Base-by-base conservation (phyloP, 2,797 vertebrate species). In the Peromyscus nudipes region DNA sequence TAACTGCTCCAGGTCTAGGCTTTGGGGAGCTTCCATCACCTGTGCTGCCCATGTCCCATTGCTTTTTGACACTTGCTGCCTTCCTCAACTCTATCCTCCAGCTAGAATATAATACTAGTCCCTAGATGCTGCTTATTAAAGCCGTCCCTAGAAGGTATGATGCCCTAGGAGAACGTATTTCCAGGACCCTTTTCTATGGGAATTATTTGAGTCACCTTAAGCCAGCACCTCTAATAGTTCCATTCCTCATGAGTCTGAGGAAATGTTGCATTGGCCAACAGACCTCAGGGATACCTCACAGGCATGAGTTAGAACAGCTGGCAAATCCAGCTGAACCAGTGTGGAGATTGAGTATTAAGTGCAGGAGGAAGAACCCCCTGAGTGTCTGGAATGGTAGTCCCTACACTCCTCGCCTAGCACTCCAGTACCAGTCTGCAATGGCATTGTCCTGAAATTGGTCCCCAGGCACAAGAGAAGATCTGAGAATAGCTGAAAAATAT, bases 341-440 rank as follows among this genome's bases (percentile, higher is more conserved):
- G 1, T n/a, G n/a, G 79, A 29, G 34, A 89, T 0, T 10, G 6
- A 25, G 23, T 57, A 9, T 73, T 7, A 17, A 34, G 49, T 4
- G 21, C 75, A 65, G 40, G 4, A 64, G 4, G 13, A 82, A 75
- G n/a, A 21, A 4, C 17, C 9, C 57, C 21, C 4, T 60, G 6
- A 43, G 65, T 17, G 25, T 4, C 14, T 1, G 11, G 5, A 5
- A 40, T 4, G 82, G n/a, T 0, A 3, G 6, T 10, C 2, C 11
- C 25, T 17, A 64, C 5, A 34, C 8, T 37, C n/a, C 16, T 46
- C 40, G 27, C 17, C 55, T 73, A 1, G 16, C 7, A 49, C 55
- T 12, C 23, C 5, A 9, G 21, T 14, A 13, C 13, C 29, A 14
- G 4, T 73, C 29, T 62, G 17, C 29, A 85, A 76, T 8, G 73